Base-by-base conservation (phyloP, 2,113 vertebrate species). In the Mellivora capensis region DNA sequence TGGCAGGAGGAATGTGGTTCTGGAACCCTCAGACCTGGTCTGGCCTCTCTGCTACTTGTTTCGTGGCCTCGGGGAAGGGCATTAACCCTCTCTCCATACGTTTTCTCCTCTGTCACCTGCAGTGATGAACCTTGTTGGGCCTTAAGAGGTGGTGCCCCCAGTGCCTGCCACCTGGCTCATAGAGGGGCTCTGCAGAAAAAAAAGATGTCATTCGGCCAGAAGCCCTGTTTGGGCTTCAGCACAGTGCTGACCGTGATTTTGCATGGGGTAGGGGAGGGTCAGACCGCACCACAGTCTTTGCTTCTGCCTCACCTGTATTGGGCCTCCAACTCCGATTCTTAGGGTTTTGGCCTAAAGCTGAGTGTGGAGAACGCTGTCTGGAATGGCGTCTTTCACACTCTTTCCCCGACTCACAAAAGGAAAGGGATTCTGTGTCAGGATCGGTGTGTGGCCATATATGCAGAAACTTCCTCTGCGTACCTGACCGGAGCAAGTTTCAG, bases 41-140 rank as follows among this genome's bases (percentile, higher is more conserved):
- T 2, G 1, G 18, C 12, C 3, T n/a, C 18, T 29, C 27, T 1
- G 0, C 39, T 34, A 1, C 2, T 6, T 47, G 44, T 9, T 42
- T 29, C 0, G 1, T 14, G 25, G 31, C 71, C n/a, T 5, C 0
- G 21, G n/a, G 0, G 5, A 15, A 39, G 72, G 47, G 37, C 0
- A 0, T 31, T 6, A 52, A 37, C 15, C 44, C 64, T 34, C 34
- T 47, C 15, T 10, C 17, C 29, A 54, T 62, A 37, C 39, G 0
- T 21, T 15, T 27, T 4, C 52, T 69, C 29, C 1, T 54, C 64
- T 13, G 7, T 13, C 23, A 2, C 27, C 42, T 11, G 10, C 9
- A 5, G 2, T 2, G 17, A 9, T 23, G 10, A 27, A 31, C 54
- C 37, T 23, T 34, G 11, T 31, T 54, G 61, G 31, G 61, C 29